Percentiles rank a stretch among this genome's conserved stretches.
Evolutionary conservation across 2,888 invertebrate genomes (phyloP).

Genomic region (Bellardia bayeri): DNA sequence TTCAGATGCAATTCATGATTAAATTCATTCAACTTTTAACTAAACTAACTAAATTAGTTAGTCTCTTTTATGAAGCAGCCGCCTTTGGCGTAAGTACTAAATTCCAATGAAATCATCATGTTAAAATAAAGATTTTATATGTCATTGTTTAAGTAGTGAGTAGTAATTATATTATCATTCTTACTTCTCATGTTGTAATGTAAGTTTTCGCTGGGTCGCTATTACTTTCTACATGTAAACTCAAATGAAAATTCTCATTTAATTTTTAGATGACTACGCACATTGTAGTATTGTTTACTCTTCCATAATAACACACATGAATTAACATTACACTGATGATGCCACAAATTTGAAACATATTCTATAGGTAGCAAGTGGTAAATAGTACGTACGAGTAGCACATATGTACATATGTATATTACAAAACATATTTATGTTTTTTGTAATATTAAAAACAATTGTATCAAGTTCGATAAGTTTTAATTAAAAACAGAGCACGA

Average conservation of each 20-base stretch:
- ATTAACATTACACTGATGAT: conserved; percentile 3
- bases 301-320: conserved; percentile 34
- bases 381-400: neutral
- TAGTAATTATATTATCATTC: too few species aligned
- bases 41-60: too few species aligned
- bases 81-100: too few species aligned
- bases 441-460: neutral
- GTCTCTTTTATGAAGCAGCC: too few species aligned
- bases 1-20: too few species aligned
- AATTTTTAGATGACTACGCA: neutral
- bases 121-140: too few species aligned
- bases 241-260: neutral
- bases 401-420: too few species aligned
- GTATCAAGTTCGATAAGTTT: neutral
- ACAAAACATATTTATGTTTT: neutral
- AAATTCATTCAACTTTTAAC: too few species aligned
- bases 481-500: conserved; percentile 24
- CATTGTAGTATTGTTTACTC: conserved; percentile 24
- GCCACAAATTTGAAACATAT: neutral
- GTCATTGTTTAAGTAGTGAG: too few species aligned
- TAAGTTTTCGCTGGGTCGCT: neutral
- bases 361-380: neutral
- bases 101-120: too few species aligned
- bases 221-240: neutral
- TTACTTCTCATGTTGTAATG: too few species aligned